phyloP scores from a whole-genome alignment of 2,113 vertebrate genomes.

The Pelecanoides urinatrix region DNA sequence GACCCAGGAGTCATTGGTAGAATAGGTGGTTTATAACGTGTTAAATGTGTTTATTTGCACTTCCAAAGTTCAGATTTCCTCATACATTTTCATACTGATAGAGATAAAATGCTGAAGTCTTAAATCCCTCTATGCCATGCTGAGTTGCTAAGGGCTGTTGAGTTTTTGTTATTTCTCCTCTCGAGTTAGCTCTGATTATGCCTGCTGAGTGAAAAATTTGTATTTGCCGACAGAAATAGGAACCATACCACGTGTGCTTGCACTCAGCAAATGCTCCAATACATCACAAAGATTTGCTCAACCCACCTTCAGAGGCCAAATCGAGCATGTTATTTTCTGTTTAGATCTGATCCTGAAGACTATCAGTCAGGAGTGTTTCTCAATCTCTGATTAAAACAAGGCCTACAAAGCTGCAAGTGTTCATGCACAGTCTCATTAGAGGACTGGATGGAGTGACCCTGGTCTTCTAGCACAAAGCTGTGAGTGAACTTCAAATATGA shows the following conservation, averaged over 20 bases:
- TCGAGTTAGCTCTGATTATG: constrained; percentile 80
- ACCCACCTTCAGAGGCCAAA: constrained; percentile 85
- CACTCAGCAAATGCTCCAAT: constrained; percentile 85
- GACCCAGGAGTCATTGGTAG: constrained; percentile 6
- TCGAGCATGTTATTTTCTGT: constrained; percentile 90
- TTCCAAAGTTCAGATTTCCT: constrained; percentile 79
- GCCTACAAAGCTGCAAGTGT: constrained; percentile 74
- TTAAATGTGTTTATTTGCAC: constrained; percentile 80
- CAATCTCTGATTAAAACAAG: constrained; percentile 79
- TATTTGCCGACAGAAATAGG: constrained; percentile 88
- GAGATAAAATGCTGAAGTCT: constrained; percentile 84
- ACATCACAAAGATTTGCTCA: constrained; percentile 84
- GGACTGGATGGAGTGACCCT: constrained; percentile 78
- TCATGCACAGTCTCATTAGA: constrained; percentile 80
- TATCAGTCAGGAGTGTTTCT: constrained; percentile 83
- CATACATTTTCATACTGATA: constrained; percentile 83
- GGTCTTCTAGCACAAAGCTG: constrained; percentile 83
- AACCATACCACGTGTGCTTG: constrained; percentile 75
- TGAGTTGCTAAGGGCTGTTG: constrained; percentile 81
- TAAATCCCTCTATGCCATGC: constrained; percentile 83
- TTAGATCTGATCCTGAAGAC: constrained; percentile 86
- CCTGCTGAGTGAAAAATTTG: constrained; percentile 91
- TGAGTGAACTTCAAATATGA: constrained; percentile 92
- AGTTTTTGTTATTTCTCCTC: constrained; percentile 85
- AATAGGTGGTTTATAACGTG: constrained; percentile 69